phyloP scores from a whole-genome alignment of 2,797 vertebrate genomes.

The Tympanoctomys barrerae region DNA sequence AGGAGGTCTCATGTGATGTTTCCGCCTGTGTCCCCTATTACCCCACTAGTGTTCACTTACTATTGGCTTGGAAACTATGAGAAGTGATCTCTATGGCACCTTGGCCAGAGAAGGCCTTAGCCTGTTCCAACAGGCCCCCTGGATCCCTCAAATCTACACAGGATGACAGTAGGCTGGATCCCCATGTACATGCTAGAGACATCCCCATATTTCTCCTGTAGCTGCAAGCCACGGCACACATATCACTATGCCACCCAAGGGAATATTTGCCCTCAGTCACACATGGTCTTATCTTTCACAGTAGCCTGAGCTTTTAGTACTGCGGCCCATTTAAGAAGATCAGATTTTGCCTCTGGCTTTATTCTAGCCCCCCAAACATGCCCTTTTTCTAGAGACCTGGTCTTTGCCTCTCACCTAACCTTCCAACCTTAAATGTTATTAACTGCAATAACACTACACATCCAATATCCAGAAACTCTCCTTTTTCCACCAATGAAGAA shows the following conservation, averaged over 20 bases:
- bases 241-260: neutral
- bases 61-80: neutral
- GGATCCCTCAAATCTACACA: constrained; percentile 85
- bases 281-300: neutral
- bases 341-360: neutral
- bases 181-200: constrained; percentile 87
- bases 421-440: neutral
- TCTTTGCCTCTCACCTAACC: neutral
- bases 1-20: accelerated
- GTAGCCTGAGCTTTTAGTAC: neutral
- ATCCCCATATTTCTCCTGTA: constrained; percentile 86
- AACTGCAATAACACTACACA: neutral
- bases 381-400: too few relatives aligned
- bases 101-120: constrained; percentile 86
- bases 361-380: accelerated
- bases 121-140: constrained; percentile 87
- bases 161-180: constrained; percentile 75
- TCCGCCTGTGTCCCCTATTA: neutral
- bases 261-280: neutral
- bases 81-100: neutral
- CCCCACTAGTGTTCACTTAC: neutral
- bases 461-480: neutral
- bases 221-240: constrained; percentile 69
- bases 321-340: neutral
- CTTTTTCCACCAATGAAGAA: neutral